phyloP scores from a whole-genome alignment of 2,888 invertebrate species.

The Thumatha senex region DNA sequence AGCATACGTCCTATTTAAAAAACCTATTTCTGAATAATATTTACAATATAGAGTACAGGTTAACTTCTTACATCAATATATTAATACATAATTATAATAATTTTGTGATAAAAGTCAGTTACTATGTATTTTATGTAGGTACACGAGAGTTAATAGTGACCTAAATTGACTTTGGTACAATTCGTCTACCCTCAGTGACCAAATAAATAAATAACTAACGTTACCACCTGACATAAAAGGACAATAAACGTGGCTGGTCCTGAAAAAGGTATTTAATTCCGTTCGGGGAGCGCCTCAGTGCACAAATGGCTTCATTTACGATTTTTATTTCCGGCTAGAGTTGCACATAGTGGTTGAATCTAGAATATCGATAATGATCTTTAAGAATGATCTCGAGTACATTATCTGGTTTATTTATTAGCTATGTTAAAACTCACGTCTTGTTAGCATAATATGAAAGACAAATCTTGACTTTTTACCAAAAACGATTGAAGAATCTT shows the following conservation, averaged over 20 bases:
- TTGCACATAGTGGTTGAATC: slow-evolving; percentile 20
- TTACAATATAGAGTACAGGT: too few relatives aligned
- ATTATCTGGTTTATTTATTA: too few relatives aligned
- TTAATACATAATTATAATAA: too few relatives aligned
- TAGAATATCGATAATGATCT: slow-evolving; percentile 3
- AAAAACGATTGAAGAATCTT: too few relatives aligned
- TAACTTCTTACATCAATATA: too few relatives aligned
- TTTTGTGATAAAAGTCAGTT: neutral
- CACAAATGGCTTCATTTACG: slow-evolving; percentile 81
- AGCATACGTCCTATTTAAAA: too few relatives aligned
- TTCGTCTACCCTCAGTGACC: slow-evolving; percentile 30
- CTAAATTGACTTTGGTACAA: slow-evolving; percentile 25
- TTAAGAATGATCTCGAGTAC: neutral
- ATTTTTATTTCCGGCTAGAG: slow-evolving; percentile 79
- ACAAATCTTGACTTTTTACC: too few relatives aligned
- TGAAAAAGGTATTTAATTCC: slow-evolving; percentile 78
- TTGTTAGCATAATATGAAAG: too few relatives aligned
- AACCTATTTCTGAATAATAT: too few relatives aligned
- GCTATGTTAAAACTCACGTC: too few relatives aligned
- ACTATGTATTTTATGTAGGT: neutral
- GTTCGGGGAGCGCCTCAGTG: slow-evolving; percentile 68
- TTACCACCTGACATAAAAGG: slow-evolving; percentile 80
- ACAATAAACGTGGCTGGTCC: slow-evolving; percentile 73
- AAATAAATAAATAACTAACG: slow-evolving; percentile 70
- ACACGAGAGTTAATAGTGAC: slow-evolving; percentile 5